These are phyloP conservation scores for Neuroterus valhalla DNA, from an alignment of 1,140 invertebrate species.

Conservation along the genomic window DNA sequence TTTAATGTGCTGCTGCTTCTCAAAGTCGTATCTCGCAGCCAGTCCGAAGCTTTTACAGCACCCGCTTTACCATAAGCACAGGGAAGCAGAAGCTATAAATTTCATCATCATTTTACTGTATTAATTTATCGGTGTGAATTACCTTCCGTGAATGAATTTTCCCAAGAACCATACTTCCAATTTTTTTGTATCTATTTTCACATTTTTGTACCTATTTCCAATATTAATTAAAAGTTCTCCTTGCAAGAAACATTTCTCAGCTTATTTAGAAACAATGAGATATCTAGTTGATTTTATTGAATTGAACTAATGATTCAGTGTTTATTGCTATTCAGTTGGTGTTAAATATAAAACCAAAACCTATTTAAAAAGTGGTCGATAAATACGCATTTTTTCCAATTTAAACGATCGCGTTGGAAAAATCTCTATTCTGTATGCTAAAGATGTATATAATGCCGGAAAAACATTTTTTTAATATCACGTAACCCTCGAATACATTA, in stretches of 20 bases:
- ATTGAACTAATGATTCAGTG: no score
- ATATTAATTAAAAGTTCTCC: background rate
- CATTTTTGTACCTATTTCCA: background rate
- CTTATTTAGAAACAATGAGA: no score
- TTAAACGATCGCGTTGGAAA: no score
- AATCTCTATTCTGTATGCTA: no score
- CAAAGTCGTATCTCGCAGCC: conserved; percentile 53
- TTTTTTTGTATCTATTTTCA: background rate
- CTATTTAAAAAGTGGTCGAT: no score
- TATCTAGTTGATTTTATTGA: no score
- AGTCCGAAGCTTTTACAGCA: conserved; percentile 51
- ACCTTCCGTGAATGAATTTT: conserved; percentile 3
- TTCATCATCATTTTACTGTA: conserved; percentile 13
- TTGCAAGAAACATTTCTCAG: background rate
- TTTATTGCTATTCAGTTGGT: no score
- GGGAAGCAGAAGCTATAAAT: conserved; percentile 51
- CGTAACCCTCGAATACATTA: no score
- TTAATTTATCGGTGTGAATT: conserved; percentile 6
- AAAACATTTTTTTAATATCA: no score
- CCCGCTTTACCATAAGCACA: conserved; percentile 48
- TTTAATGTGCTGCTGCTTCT: conserved; percentile 61
- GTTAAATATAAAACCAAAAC: no score
- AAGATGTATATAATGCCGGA: no score
- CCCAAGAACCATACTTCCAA: background rate
- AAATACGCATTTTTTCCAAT: no score